Base-by-base conservation (phyloP, 2,113 vertebrate species). In the Gambusia affinis region DNA sequence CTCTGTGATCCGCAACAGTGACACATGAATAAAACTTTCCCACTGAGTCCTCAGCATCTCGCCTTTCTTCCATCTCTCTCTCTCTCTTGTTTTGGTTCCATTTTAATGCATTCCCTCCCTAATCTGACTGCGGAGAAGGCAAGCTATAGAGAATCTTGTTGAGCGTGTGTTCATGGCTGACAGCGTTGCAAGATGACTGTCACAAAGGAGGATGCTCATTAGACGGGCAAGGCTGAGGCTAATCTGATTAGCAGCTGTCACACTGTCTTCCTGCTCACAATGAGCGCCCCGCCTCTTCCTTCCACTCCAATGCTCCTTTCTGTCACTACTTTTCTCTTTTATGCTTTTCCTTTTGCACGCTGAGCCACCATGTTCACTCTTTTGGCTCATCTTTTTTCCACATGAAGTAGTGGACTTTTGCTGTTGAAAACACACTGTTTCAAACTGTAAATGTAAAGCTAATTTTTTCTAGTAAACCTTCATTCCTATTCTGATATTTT, bases 211-310 rank as follows among this genome's bases (percentile, higher is more conserved):
- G 88, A 88, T 86, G 88, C 93, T 94, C 93, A 94, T 95, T 94
- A 95, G 90, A 92, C 88, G 87, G 91, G 90, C 90, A 82, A 76
- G 90, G 87, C 92, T 91, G 86, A 84, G 85, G 87, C 87, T 93
- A 94, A 94, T 94, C 94, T 94, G 93, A 94, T 95, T 94, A 94
- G 88, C 92, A 94, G 91, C 91, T 93, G 92, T 93, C 92, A 94
- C 85, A 88, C 86, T 64, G 68, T 80, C 89, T 92, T 92, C 91
- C 83, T 83, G 86, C 87, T 89, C 87, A 86, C 86, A 93, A 90
- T 81, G 82, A 84, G 63, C 29, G 78, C 79, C 85, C 84, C 76
- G 77, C 89, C 79, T 89, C 77, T 82, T 85, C 87, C 82, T 84
- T 90, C 76, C 86, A 87, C 85, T 87, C 82, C 73, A 76, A 76